phyloP scores from a whole-genome alignment of 2,113 vertebrate species.

The Amphiprion ocellaris region DNA sequence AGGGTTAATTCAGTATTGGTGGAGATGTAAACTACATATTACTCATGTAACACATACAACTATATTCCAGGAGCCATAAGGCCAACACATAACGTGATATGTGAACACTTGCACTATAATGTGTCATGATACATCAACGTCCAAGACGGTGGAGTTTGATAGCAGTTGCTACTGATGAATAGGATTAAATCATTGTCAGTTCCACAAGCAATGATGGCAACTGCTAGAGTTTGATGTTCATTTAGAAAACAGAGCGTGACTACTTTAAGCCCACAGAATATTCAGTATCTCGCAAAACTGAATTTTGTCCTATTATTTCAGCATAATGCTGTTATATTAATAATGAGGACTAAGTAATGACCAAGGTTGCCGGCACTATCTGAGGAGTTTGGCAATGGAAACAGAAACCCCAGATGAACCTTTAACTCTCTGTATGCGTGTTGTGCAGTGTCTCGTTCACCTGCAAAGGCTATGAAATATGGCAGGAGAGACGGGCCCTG shows the following conservation, averaged over 20 bases:
- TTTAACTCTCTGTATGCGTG: conserved; percentile 16
- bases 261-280: no score
- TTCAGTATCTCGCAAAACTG: no score
- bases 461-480: conserved; percentile 67
- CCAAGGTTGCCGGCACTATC: conserved; percentile 2
- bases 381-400: background rate
- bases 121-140: background rate
- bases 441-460: conserved; percentile 34
- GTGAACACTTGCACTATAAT: background rate
- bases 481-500: conserved; percentile 57
- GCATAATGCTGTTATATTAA: background rate
- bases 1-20: no score
- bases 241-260: no score
- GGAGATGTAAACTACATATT: no score
- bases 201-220: background rate
- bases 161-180: background rate
- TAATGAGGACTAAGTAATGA: background rate
- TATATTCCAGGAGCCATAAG: background rate
- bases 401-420: conserved; percentile 27
- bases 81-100: background rate
- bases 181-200: background rate
- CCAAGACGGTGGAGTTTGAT: no score
- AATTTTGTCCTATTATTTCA: background rate
- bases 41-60: background rate
- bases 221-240: no score